Conservation (phyloP, 2,797 vertebrate species). For the Octomys mimax region DNA sequence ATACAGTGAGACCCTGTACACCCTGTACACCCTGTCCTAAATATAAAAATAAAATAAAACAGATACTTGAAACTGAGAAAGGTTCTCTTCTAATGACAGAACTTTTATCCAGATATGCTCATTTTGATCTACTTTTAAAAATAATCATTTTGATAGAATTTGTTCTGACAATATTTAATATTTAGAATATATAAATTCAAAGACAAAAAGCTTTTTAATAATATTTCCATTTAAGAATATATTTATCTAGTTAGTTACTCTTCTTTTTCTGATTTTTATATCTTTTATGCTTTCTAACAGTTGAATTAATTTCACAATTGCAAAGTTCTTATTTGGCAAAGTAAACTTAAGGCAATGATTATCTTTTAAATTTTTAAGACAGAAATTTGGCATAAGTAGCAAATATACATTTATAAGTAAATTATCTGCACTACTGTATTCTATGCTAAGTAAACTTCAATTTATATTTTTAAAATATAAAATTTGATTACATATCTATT, state of each 20-base stretch:
- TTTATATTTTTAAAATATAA: background rate
- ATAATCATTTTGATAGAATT: background rate
- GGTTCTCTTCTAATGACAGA: background rate
- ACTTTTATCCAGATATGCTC: background rate
- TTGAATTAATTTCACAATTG: background rate
- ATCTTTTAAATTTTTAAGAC: background rate
- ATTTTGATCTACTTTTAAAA: background rate
- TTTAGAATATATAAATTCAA: background rate
- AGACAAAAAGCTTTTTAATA: background rate
- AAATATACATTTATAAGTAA: conserved; percentile 21
- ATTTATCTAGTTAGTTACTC: background rate
- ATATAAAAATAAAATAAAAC: too few relatives aligned
- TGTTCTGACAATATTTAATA: background rate
- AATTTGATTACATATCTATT: background rate
- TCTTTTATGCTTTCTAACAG: background rate
- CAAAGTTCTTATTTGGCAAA: background rate
- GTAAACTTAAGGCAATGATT: background rate
- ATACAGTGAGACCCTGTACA: too few relatives aligned
- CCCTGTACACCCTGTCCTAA: too few relatives aligned
- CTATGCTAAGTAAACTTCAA: background rate
- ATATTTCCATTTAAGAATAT: background rate
- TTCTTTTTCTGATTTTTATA: background rate
- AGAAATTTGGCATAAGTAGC: background rate
- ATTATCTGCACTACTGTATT: background rate
- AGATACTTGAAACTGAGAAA: background rate